Percentiles rank a stretch among this genome's conserved stretches.
Evolutionary conservation across 2,113 vertebrate species (phyloP).

Genomic region (Dermatemys mawii): DNA sequence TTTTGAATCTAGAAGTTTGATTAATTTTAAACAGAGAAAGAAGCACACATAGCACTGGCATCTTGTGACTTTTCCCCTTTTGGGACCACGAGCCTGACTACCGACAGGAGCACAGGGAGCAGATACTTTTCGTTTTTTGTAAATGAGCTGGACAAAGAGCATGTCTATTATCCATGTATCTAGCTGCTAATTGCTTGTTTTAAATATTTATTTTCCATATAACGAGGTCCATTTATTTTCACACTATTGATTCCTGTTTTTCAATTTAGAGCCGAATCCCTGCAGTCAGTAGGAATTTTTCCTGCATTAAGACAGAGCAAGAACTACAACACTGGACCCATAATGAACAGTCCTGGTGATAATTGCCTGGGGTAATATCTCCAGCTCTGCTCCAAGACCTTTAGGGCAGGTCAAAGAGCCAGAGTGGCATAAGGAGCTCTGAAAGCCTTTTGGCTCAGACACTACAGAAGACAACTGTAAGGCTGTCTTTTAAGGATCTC

Average conservation of each 20-base stretch:
- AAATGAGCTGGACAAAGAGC: neutral
- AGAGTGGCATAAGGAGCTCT: neutral
- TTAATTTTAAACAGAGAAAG: neutral
- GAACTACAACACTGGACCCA: neutral
- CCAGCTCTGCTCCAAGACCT: accelerated
- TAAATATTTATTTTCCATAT: conserved; percentile 38
- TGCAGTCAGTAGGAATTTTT: neutral
- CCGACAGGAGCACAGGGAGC: neutral
- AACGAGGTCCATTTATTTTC: neutral
- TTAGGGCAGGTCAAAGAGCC: neutral
- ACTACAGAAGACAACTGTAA: neutral
- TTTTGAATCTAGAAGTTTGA: neutral
- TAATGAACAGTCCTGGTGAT: neutral
- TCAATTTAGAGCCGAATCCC: neutral
- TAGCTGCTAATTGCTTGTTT: conserved; percentile 51
- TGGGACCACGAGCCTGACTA: neutral
- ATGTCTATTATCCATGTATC: conserved; percentile 41
- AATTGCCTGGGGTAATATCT: neutral
- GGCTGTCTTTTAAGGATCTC: neutral
- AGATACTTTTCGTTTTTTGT: neutral
- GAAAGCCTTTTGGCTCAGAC: neutral
- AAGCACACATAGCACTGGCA: neutral
- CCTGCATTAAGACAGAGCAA: neutral
- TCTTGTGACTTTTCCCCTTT: conserved; percentile 6
- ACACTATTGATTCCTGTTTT: neutral